Evolutionary conservation across 2,888 invertebrate genomes (phyloP), one percentile per base, ranked within the genome.

Genomic region (Agrilus biguttatus): DNA sequence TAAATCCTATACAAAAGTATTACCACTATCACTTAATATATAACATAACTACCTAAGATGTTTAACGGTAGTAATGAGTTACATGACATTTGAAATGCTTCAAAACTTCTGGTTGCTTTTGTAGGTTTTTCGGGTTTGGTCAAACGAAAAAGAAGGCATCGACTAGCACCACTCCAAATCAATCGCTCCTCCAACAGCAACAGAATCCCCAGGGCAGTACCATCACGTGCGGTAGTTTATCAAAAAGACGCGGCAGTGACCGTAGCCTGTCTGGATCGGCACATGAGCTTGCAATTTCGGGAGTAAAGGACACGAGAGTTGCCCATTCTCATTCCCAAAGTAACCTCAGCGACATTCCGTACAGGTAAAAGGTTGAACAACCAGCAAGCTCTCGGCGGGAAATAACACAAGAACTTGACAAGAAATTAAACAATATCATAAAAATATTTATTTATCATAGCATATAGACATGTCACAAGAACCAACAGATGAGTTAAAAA

Each of bases 291-390:
- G 83, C 84, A 37, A 73, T 83, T 33, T 80, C 80, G 55, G 80
- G 83, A 39, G 77, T 80, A 39, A 72, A 76, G 50, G 67, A 71
- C 43, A 70, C 65, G 53, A 78, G 75, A 54, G 84, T 86, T 42
- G 82, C 83, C 41, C 90, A 90, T 65, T 87, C 88, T 17, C 88
- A 88, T 67, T 87, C 86, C 57, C 91, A 91, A 65, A 88, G 88
- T 57, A 91, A 91, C 69, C 77, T 91, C 50, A 81, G 83, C 60
- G 87, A 88, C 58, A 80, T 86, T 55, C 82, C 85, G 14, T 83
- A 82, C 71, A 83, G 88, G 86, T 86, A 68, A 56, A 28, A 28
- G 28, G 28, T 28, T 28, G 28, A 28, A 28, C 28, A 8, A 28
- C 28, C 28, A 28, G 28, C 28, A 28, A 28, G 28, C 28, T 28